These are phyloP conservation scores for Gorsachius magnificus DNA, from an alignment of 2,797 vertebrate genomes.

Conservation along the genomic window DNA sequence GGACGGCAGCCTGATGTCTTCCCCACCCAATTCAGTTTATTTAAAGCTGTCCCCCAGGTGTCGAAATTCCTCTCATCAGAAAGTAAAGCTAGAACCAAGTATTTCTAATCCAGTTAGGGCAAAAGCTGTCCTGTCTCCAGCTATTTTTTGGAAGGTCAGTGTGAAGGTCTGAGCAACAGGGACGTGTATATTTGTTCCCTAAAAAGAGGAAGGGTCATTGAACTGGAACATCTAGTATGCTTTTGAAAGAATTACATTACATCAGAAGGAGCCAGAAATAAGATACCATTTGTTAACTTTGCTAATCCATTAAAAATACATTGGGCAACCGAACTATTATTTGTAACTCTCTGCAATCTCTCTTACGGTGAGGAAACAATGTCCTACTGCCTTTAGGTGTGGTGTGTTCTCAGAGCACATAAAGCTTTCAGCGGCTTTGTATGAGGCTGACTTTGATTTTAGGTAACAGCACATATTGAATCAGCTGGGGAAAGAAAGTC, in stretches of 20 bases:
- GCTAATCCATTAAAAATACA: conserved; percentile 75
- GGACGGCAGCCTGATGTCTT: background rate
- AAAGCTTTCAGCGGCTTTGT: conserved; percentile 71
- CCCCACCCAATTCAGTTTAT: background rate
- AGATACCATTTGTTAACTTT: conserved; percentile 75
- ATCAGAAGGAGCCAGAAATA: conserved; percentile 74
- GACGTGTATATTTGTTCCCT: conserved; percentile 36
- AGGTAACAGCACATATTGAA: conserved; percentile 47
- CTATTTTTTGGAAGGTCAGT: conserved; percentile 19
- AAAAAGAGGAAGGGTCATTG: conserved; percentile 62
- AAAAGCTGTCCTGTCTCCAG: conserved; percentile 41
- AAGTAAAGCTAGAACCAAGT: background rate
- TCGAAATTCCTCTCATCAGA: conserved; percentile 31
- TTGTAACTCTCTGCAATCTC: conserved; percentile 60
- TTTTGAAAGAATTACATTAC: conserved; percentile 72
- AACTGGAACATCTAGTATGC: conserved; percentile 58
- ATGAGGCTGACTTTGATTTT: conserved; percentile 61
- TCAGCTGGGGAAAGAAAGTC: conserved; percentile 24
- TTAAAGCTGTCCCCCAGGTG: background rate
- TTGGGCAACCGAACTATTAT: conserved; percentile 68
- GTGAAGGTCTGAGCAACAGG: conserved; percentile 1
- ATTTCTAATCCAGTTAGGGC: conserved; percentile 1
- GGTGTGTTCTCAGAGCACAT: conserved; percentile 66
- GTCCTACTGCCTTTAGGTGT: conserved; percentile 73
- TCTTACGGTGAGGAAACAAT: conserved; percentile 68